phyloP scores from a whole-genome alignment of 2,797 vertebrate species.

The Tinamus major region DNA sequence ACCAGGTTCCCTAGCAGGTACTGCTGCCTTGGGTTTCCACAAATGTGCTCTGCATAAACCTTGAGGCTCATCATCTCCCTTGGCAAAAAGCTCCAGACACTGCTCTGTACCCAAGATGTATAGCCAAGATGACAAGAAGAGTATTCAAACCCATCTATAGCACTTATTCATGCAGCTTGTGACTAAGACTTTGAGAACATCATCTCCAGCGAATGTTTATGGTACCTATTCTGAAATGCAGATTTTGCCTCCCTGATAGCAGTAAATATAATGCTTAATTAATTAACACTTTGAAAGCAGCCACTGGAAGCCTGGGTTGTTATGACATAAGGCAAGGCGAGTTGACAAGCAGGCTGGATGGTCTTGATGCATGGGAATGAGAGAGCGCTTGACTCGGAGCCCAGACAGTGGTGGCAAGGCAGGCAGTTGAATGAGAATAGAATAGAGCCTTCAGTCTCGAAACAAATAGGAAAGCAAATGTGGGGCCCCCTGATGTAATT shows the following conservation, averaged over 20 bases:
- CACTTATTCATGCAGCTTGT: neutral
- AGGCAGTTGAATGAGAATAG: slow-evolving; percentile 2
- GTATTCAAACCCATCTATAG: neutral
- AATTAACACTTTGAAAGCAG: slow-evolving; percentile 11
- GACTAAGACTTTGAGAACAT: neutral
- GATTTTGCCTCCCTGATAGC: slow-evolving; percentile 20
- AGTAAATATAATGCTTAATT: slow-evolving; percentile 21
- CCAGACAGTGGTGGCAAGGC: slow-evolving; percentile 1
- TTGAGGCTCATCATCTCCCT: neutral
- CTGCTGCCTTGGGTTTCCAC: neutral
- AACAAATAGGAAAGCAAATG: neutral
- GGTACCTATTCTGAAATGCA: neutral
- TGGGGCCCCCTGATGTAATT: slow-evolving; percentile 3
- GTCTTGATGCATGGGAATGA: neutral
- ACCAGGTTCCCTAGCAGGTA: neutral
- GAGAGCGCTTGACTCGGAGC: neutral
- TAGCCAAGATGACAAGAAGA: neutral
- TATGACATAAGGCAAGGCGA: neutral
- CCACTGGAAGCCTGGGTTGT: neutral
- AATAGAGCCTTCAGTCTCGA: slow-evolving; percentile 22
- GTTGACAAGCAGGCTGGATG: neutral
- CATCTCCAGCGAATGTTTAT: neutral
- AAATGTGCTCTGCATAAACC: neutral
- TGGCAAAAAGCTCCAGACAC: neutral
- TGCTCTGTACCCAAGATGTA: neutral